phyloP scores from a whole-genome alignment of 2,797 vertebrate genomes.

The Acrossocheilus fasciatus region DNA sequence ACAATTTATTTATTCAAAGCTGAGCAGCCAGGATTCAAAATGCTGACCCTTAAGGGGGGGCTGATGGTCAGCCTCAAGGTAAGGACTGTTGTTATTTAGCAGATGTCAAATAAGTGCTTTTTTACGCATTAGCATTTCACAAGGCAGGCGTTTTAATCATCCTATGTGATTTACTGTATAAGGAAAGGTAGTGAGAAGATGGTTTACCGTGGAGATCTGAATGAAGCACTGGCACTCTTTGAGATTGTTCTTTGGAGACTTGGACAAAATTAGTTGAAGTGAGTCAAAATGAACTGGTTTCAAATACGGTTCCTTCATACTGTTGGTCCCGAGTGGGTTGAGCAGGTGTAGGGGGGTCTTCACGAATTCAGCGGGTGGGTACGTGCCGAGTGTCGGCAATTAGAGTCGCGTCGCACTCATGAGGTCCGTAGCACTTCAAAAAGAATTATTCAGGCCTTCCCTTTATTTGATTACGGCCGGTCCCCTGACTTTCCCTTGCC shows the following conservation, averaged over 20 bases:
- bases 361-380: constrained; percentile 48
- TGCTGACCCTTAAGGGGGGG: constrained; percentile 55
- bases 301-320: not conserved
- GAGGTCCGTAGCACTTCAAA: constrained; percentile 72
- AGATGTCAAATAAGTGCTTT: constrained; percentile 47
- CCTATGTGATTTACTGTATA: not conserved
- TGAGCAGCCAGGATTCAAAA: constrained; percentile 60
- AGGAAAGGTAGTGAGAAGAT: not conserved
- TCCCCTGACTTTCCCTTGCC: constrained; percentile 66
- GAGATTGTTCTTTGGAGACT: not conserved
- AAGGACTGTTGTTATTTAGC: constrained; percentile 16
- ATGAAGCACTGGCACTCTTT: not conserved
- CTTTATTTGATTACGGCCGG: constrained; percentile 72
- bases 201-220: not conserved
- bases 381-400: constrained; percentile 62
- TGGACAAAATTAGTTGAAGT: constrained; percentile 9
- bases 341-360: constrained; percentile 60
- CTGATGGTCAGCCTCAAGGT: constrained; percentile 34
- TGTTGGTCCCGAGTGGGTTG: constrained; percentile 39
- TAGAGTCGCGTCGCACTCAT: constrained; percentile 63
- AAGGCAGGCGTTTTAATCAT: not conserved
- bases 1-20: constrained; percentile 72
- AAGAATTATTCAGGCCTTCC: constrained; percentile 74
- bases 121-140: constrained; percentile 29
- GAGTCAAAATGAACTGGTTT: constrained; percentile 1